Evolutionary conservation across 2,113 vertebrate genomes (phyloP).

Genomic region (Neogobius melanostomus): DNA sequence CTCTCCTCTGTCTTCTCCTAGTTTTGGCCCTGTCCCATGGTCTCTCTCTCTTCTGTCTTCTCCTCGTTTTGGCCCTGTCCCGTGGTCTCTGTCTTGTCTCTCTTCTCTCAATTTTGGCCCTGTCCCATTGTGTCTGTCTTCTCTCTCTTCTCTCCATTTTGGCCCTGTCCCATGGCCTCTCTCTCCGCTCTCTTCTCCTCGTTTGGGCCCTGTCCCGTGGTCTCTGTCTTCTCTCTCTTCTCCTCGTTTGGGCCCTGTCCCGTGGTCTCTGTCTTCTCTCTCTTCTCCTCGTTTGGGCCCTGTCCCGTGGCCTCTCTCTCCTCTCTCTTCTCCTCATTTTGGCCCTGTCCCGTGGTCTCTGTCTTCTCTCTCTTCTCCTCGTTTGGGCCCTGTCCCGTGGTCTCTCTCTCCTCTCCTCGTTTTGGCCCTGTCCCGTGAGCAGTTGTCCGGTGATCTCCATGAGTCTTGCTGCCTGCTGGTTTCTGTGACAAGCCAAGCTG

Average conservation of each 20-base stretch:
- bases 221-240: background rate
- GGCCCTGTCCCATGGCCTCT: background rate
- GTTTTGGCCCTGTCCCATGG: background rate
- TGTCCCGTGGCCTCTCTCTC: background rate
- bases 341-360: background rate
- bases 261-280: background rate
- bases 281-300: background rate
- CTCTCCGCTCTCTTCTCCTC: background rate
- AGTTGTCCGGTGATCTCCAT: conserved; percentile 67
- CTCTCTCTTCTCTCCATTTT: background rate
- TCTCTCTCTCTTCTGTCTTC: background rate
- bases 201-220: background rate
- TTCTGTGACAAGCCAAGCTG: conserved; percentile 74
- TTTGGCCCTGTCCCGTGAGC: conserved; percentile 39
- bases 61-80: background rate
- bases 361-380: background rate
- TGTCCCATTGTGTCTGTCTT: background rate
- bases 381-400: background rate
- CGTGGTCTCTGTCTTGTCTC: background rate
- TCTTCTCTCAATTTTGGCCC: background rate
- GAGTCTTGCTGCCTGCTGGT: conserved; percentile 61
- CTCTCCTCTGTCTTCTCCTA: background rate
- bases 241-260: background rate
- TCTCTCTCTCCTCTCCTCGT: conserved; percentile 38
- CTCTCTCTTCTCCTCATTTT: background rate